Conservation (phyloP, 64 coral and sea anemone species). For the Hydrozoanthus tunicans region DNA sequence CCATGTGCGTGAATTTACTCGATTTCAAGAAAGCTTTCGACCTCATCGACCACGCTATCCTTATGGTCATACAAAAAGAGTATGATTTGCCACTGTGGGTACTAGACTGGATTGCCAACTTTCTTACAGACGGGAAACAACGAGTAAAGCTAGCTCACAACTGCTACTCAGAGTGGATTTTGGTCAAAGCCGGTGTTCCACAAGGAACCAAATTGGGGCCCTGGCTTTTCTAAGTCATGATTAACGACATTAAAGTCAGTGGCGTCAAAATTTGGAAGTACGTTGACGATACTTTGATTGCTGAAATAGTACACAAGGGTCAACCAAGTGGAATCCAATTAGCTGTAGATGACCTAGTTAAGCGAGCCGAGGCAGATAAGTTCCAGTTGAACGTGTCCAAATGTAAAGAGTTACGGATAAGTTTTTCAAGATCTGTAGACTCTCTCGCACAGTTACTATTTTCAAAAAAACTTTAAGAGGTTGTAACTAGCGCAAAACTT, state of each 20-base stretch:
- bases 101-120: conserved; percentile 37
- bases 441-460: conserved; percentile 22
- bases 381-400: conserved; percentile 36
- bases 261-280: conserved; percentile 28
- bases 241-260: neutral
- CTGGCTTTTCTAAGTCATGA: too few species aligned
- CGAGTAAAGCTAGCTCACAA: too few species aligned
- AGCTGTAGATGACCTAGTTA: conserved; percentile 30
- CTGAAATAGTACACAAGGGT: neutral
- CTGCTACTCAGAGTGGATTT: too few species aligned
- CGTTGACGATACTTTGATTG: conserved; percentile 35
- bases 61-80: neutral
- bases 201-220: too few species aligned
- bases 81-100: conserved; percentile 27
- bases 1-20: neutral
- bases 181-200: too few species aligned
- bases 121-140: neutral
- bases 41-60: neutral
- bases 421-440: neutral
- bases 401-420: conserved; percentile 44
- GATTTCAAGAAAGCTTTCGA: conserved; percentile 8
- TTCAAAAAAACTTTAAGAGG: neutral
- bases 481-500: conserved; percentile 15
- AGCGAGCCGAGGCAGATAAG: neutral
- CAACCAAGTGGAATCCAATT: conserved; percentile 11